phyloP scores from a whole-genome alignment of 2,797 vertebrate genomes.

The Acrocephalus scirpaceus region DNA sequence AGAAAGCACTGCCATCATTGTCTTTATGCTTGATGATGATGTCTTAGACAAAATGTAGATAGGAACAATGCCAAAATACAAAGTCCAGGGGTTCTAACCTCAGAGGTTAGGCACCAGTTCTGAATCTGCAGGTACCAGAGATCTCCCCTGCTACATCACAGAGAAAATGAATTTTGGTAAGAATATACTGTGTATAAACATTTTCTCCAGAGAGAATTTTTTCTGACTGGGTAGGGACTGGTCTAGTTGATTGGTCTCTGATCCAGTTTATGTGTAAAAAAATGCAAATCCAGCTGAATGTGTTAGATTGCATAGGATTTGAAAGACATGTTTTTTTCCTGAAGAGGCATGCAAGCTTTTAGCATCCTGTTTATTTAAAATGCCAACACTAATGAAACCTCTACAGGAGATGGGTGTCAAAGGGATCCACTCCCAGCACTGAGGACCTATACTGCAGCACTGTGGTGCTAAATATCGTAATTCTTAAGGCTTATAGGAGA shows the following conservation, averaged over 20 bases:
- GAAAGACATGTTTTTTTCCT: not conserved
- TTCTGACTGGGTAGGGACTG: not conserved
- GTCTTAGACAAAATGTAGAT: not conserved
- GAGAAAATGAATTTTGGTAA: not conserved
- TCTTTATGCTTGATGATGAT: not conserved
- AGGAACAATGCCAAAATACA: not conserved
- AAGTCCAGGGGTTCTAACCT: not conserved
- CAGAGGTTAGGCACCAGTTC: not conserved
- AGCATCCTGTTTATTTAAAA: not conserved
- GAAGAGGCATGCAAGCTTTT: not conserved
- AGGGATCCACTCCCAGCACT: not conserved
- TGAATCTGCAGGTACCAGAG: not conserved
- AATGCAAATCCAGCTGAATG: not conserved
- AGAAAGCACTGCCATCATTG: not conserved
- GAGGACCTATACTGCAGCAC: not conserved
- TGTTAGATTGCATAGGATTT: not conserved
- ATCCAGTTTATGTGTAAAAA: not conserved
- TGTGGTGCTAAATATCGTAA: not conserved
- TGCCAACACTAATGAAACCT: not conserved
- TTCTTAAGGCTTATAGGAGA: not conserved
- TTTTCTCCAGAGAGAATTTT: not conserved
- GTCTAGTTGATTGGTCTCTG: not conserved
- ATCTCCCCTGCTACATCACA: not conserved
- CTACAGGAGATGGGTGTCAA: not conserved
- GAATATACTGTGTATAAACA: not conserved